Evolutionary conservation across 92 coral and sea anemone genomes (phyloP), one percentile per base, ranked within the genome.

Genomic region (Zoanthus sansibaricus): DNA sequence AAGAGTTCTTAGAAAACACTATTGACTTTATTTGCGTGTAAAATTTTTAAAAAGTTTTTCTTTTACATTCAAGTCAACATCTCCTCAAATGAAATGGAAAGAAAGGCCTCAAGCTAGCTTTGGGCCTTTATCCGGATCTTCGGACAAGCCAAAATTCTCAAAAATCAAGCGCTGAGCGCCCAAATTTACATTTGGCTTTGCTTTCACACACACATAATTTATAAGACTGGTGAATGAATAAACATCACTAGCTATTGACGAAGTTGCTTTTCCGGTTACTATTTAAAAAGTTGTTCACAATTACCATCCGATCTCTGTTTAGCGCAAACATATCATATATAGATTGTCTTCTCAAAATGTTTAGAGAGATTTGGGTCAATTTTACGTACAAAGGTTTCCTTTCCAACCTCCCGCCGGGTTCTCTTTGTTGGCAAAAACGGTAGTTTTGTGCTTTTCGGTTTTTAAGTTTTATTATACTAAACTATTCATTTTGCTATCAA

Each of bases 151-250:
- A 70, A 32, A 17, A 9, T 30, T 70, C 47, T 70, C 32, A 32
- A 13, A 30, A 30, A 32, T 31, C 47, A 31, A 7, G 16, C 48
- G 48, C 48, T 9, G 2, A 32, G 75, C 45, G 48, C 48, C 75
- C 46, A 70, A 31, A 30, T 32, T 70, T 30, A 70, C 16, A 37
- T 70, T 30, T 30, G 25, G 25, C 25, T 25, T 25, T 25, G 47
- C 75, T n/a, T 70, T 70, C 75, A 30, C 15, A 32, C 46, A 70
- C 45, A 70, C 17, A 20, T n/a, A 83, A n/a, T 83, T 48, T 10
- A 83, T 71, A 4, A 83, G 58, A 32, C 48, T 83, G 54, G 87
- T 79, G 67, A 83, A 83, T 2, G 78, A 83, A 72, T 42, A 83
- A 42, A 72, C 32, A 15, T 83, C 87, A 17, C 87, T 83, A 16